phyloP scores from a whole-genome alignment of 2,113 vertebrate genomes.

The Microcebus ravelobensis region DNA sequence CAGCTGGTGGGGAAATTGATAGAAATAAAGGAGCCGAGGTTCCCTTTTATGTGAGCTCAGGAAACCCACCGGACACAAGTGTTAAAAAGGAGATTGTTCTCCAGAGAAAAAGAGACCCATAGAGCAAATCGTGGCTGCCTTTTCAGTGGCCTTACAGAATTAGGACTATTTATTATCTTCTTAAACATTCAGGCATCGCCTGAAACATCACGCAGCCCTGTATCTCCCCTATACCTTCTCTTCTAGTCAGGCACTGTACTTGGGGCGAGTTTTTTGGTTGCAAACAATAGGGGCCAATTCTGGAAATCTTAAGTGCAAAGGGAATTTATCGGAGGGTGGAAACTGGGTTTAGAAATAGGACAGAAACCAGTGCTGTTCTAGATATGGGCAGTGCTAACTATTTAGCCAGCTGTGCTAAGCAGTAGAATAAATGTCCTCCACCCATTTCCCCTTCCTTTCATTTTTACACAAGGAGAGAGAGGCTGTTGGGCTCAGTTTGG shows the following conservation, averaged over 20 bases:
- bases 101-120: not conserved
- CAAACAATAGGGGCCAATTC: slow-evolving; percentile 5
- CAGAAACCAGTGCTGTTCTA: not conserved
- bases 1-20: slow-evolving; percentile 69
- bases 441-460: not conserved
- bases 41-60: slow-evolving; percentile 76
- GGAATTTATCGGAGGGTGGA: not conserved
- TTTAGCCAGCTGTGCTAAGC: not conserved
- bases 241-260: not conserved
- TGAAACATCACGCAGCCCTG: not conserved
- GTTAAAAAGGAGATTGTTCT: slow-evolving; percentile 7
- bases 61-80: not conserved
- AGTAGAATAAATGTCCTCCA: not conserved
- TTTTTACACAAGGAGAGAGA: not conserved
- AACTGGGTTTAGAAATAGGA: not conserved
- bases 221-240: not conserved
- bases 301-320: not conserved
- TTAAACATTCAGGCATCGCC: not conserved
- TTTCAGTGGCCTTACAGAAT: not conserved
- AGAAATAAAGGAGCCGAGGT: slow-evolving; percentile 77
- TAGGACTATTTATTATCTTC: not conserved
- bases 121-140: not conserved
- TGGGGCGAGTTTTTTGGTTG: not conserved
- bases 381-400: not conserved
- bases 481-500: not conserved